Evolutionary conservation across 2,113 vertebrate genomes (phyloP), one percentile per base, ranked within the genome.

Genomic region (Peromyscus maniculatus): DNA sequence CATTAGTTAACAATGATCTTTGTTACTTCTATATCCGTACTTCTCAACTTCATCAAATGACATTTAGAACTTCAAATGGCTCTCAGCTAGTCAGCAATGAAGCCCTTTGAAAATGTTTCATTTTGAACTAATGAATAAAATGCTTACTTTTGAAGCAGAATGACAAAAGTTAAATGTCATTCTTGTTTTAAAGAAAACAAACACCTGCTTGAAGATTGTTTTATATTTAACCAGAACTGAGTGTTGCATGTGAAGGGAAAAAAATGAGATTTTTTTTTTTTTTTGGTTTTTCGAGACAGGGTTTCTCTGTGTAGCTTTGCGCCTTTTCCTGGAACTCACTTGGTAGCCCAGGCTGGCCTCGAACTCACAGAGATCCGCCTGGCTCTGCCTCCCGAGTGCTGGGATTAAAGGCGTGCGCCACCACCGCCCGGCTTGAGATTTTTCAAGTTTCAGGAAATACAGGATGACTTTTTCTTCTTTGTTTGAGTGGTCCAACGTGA

Each of bases 41-140:
- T 91, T 57, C 94, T 97, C 75, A 92, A 93, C 96, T 67, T 92
- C 94, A 96, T 95, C 92, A 91, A 97, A 91, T 91, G 95, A 95
- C 91, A 93, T 97, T 98, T 97, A 96, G 87, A 93, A 89, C 90
- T 98, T 96, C 93, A 98, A 95, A 92, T 95, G 93, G 84, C 90
- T 93, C 74, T 57, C 62, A 87, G 94, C 92, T 96, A 92, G 84
- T 94, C 90, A 94, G 87, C 95, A 95, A 67, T 33, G 84, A 97
- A 88, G 59, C 21, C 91, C 87, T 97, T 93, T 97, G 97, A 98
- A 97, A 97, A 97, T 69, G 84, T 97, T 97, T 96, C 93, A 95
- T 95, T 97, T 96, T 97, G 86, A 97, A 95, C 87, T 98, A 97
- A 98, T 97, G 94, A 97, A 95, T 97, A 98, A 96, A 97, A 97